A percentile compares a stretch with the other conserved stretches of the same genome.
Conservation (phyloP, 2,113 vertebrate genomes). For the Peromyscus polionotus region DNA sequence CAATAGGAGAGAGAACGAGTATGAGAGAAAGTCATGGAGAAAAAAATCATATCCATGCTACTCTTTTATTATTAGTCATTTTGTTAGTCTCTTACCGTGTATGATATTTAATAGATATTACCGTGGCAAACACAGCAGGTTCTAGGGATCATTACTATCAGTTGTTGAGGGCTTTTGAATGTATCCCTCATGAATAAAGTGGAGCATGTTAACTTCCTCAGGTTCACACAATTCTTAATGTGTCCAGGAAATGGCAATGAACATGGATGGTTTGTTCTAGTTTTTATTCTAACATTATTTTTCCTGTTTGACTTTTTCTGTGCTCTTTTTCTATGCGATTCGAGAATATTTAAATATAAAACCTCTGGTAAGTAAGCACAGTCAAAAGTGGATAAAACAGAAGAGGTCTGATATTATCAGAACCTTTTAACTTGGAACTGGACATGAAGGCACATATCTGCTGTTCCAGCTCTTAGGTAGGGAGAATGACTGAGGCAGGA, state of each 20-base stretch:
- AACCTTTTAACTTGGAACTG: not conserved
- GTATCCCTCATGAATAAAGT: not conserved
- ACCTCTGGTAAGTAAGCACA: not conserved
- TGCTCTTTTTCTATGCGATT: not conserved
- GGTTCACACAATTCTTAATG: not conserved
- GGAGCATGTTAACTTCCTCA: not conserved
- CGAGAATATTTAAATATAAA: not conserved
- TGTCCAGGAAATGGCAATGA: not conserved
- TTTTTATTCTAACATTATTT: not conserved
- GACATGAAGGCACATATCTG: too few relatives aligned
- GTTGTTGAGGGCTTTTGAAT: not conserved
- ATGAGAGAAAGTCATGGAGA: too few relatives aligned
- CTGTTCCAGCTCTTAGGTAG: not conserved
- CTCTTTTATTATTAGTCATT: not conserved
- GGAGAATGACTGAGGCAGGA: not conserved
- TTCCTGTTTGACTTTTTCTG: not conserved
- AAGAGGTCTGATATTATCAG: not conserved
- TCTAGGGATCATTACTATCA: not conserved
- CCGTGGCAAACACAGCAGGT: not conserved
- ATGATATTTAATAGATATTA: not conserved
- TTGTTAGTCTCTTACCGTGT: not conserved
- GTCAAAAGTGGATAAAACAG: constrained; percentile 8
- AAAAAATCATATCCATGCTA: too few relatives aligned
- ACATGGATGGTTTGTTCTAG: not conserved
- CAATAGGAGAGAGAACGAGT: not conserved